Evolutionary conservation across 2,113 vertebrate species (phyloP).

Genomic region (Microtus oregoni): DNA sequence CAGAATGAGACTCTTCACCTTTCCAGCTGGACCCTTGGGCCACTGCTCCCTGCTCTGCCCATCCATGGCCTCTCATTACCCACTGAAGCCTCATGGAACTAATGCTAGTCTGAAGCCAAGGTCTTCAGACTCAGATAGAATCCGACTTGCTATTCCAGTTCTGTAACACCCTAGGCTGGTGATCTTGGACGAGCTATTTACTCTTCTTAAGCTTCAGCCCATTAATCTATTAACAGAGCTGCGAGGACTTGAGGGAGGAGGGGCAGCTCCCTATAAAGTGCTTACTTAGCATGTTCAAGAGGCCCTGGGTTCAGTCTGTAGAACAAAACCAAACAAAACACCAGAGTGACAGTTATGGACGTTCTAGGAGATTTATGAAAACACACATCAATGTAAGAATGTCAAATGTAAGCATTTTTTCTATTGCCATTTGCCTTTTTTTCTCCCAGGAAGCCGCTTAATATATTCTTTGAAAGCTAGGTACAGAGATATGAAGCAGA

Average conservation of each 20-base stretch:
- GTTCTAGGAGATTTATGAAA: slow-evolving; percentile 48
- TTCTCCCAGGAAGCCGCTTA: slow-evolving; percentile 16
- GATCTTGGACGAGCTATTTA: not conserved
- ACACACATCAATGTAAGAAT: not conserved
- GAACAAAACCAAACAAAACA: not conserved
- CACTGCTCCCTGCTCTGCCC: not conserved
- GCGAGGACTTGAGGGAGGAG: not conserved
- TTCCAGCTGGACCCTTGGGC: not conserved
- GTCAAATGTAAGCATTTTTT: slow-evolving; percentile 30
- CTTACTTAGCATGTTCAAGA: not conserved
- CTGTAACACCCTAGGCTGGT: not conserved
- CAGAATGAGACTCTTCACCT: not conserved
- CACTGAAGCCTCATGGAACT: not conserved
- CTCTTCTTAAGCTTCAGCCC: slow-evolving; percentile 31
- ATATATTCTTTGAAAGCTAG: slow-evolving; percentile 42
- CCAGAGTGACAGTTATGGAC: not conserved
- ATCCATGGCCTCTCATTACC: not conserved
- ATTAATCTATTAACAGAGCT: slow-evolving; percentile 53
- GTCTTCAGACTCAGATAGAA: not conserved
- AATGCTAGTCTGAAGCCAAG: slow-evolving; percentile 37
- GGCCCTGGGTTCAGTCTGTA: not conserved
- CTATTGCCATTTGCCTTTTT: not conserved
- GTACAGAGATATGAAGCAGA: slow-evolving; percentile 4
- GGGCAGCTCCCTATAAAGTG: not conserved
- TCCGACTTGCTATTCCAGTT: slow-evolving; percentile 6